These are phyloP conservation scores for Phylloscopus trochiloides DNA, from an alignment of 2,113 vertebrate genomes.

Conservation along the genomic window DNA sequence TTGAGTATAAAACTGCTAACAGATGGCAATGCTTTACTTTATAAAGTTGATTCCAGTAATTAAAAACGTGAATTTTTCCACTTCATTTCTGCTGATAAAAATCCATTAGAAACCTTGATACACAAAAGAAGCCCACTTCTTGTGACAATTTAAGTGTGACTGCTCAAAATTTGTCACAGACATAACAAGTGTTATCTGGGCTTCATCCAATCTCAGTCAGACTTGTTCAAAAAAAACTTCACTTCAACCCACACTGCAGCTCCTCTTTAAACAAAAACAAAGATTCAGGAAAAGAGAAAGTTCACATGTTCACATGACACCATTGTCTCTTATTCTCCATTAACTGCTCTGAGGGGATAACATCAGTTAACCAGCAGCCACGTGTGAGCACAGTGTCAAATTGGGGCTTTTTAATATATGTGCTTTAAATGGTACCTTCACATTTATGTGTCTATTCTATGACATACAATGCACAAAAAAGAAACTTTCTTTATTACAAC, in stretches of 20 bases:
- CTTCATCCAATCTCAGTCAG: background rate
- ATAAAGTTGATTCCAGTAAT: background rate
- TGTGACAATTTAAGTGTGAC: background rate
- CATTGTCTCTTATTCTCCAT: background rate
- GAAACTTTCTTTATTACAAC: background rate
- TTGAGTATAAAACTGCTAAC: background rate
- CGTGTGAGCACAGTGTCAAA: background rate
- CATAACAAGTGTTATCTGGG: background rate
- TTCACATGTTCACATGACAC: background rate
- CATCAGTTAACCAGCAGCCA: background rate
- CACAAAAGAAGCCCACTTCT: background rate
- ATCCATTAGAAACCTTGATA: background rate
- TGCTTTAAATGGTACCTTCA: background rate
- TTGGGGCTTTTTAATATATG: accelerated
- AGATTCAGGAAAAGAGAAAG: background rate
- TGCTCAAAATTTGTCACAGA: background rate
- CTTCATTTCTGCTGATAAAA: background rate
- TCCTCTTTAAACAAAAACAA: background rate
- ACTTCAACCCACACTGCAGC: background rate
- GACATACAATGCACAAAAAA: background rate
- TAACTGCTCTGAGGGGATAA: background rate
- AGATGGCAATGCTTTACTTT: slow-evolving; percentile 7
- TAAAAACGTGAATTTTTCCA: background rate
- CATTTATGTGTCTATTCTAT: background rate
- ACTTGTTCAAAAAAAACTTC: background rate